Evolutionary conservation across 2,113 vertebrate genomes (phyloP).

Genomic region (Ifrita kowaldi): DNA sequence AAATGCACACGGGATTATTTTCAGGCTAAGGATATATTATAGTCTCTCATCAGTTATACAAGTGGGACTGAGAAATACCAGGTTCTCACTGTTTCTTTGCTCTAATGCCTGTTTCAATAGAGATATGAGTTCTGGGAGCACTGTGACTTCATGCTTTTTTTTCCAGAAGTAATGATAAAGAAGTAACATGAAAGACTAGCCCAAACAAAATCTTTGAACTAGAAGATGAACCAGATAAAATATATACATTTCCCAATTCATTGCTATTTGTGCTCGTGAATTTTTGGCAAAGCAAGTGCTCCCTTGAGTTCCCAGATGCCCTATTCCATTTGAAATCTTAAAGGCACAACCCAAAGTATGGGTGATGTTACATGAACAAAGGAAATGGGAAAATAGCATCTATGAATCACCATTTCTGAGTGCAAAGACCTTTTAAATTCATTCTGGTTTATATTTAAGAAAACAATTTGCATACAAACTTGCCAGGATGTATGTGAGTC

Average conservation of each 20-base stretch:
- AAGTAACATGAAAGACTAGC: conserved; percentile 37
- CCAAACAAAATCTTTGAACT: conserved; percentile 27
- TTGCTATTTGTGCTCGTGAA: not conserved
- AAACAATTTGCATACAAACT: not conserved
- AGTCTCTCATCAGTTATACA: not conserved
- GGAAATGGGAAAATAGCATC: not conserved
- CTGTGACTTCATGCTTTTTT: conserved; percentile 33
- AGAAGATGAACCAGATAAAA: conserved; percentile 42
- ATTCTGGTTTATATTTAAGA: not conserved
- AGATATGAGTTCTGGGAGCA: conserved; percentile 23
- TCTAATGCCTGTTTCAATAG: conserved; percentile 34
- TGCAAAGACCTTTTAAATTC: not conserved
- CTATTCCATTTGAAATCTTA: not conserved
- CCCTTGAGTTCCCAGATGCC: conserved; percentile 1
- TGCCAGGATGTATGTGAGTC: not conserved
- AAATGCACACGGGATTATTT: conserved; percentile 4
- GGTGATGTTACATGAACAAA: not conserved
- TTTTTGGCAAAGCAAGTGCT: not conserved
- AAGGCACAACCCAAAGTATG: not conserved
- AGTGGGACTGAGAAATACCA: conserved; percentile 48
- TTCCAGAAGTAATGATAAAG: conserved; percentile 37
- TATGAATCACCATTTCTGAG: not conserved
- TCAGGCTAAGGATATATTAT: not conserved
- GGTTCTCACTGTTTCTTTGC: conserved; percentile 26
- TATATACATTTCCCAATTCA: conserved; percentile 6